Evolutionary conservation across 1,140 invertebrate genomes (phyloP), one percentile per base, ranked within the genome.

Genomic region (Lasioglossum albipes): DNA sequence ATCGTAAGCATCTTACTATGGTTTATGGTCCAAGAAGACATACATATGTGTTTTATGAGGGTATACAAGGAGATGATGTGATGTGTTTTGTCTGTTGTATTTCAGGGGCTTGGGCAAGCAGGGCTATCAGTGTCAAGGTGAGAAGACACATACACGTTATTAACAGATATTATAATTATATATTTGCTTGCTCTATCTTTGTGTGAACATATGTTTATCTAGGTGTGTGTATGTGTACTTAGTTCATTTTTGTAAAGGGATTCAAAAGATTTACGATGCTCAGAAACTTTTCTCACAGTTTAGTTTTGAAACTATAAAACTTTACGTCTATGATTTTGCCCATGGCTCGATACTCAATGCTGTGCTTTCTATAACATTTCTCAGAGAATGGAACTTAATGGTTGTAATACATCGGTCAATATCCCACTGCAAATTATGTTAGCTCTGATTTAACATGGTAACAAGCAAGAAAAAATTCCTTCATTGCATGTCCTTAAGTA

Each of bases 51-150:
- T 92, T 90, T 92, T 89, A 90, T 65, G 74, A 91, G 87, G 90
- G 89, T 88, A 87, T 89, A 91, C 79, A 87, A 90, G 88, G 89
- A 92, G 89, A 93, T 85, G 88, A 93, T 92, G 91, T 93, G 91
- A 93, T 90, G 91, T 92, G 92, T 93, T 92, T 93, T 93, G 94
- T 94, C 93, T 93, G 94, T 95, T 96, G 94, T 95, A 94, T 96
- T 95, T 91, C 95, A 98, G 97, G 98, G 98, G 98, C 93, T 95
- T 99, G 90, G 97, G 98, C 91, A 99, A 99, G 94, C 99, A 99
- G 96, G 99, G 99, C 92, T 99, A 99, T 95, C 99, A 99, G 94
- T 99, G 99, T 96, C 99, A 99, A 98, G 98, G 98, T 99, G 96
- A 95, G 94, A 94, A 93, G 91, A 93, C 91, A 93, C 92, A 93